phyloP scores from a whole-genome alignment of 2,113 vertebrate genomes.

The Holacanthus passer region DNA sequence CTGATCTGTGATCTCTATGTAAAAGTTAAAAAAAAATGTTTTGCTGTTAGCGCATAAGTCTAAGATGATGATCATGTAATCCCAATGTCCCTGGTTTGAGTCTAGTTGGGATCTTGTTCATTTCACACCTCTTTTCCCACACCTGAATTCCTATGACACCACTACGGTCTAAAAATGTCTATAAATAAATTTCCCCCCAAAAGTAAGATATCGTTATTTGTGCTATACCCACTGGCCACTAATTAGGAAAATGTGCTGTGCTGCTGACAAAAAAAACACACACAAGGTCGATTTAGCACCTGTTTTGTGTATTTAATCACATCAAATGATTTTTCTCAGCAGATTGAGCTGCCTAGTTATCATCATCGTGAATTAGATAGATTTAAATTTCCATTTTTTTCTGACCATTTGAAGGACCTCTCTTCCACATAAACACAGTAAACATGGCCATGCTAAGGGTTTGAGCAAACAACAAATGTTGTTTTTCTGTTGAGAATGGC shows the following conservation, averaged over 20 bases:
- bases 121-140: no score
- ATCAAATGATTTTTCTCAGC: background rate
- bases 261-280: background rate
- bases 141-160: no score
- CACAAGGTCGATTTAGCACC: background rate
- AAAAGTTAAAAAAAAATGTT: no score
- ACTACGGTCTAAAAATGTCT: no score
- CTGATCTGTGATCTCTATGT: background rate
- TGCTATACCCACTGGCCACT: background rate
- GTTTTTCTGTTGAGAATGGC: background rate
- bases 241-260: background rate
- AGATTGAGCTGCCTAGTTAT: background rate
- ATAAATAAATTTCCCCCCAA: background rate
- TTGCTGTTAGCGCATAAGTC: no score
- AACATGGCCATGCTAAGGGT: background rate
- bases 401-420: background rate
- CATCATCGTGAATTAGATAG: background rate
- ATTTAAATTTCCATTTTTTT: background rate
- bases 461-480: conserved; percentile 1
- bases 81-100: no score
- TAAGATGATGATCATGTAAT: no score
- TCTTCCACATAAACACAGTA: background rate
- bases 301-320: background rate
- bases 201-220: background rate
- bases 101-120: no score